phyloP scores from a whole-genome alignment of 2,113 vertebrate species.

The Chaetops frenatus region DNA sequence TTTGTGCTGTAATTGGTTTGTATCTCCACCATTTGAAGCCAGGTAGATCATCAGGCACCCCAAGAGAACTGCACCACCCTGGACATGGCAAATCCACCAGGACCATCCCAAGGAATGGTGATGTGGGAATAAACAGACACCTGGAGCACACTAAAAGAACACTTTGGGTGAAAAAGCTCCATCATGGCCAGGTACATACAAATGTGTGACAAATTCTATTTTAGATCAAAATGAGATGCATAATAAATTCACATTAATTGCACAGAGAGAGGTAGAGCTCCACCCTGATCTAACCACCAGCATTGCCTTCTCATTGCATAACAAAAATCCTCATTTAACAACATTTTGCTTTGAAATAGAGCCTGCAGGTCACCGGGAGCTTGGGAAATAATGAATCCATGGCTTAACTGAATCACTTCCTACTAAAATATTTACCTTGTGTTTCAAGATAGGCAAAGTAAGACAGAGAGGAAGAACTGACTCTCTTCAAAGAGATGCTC shows the following conservation, averaged over 20 bases:
- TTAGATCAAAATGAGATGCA: background rate
- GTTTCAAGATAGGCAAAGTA: conserved; percentile 24
- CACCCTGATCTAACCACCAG: background rate
- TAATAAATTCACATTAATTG: background rate
- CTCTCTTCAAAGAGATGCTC: conserved; percentile 27
- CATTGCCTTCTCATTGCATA: background rate
- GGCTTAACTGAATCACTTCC: background rate
- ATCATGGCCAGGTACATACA: background rate
- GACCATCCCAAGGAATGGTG: background rate
- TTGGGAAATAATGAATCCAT: background rate
- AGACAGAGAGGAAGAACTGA: background rate
- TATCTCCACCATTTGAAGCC: background rate
- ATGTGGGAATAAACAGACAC: background rate
- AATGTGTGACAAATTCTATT: background rate
- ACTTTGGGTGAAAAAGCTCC: background rate
- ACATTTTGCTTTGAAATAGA: background rate
- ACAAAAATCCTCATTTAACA: background rate
- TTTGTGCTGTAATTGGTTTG: rapidly evolving
- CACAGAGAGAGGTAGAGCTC: background rate
- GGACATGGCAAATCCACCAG: background rate
- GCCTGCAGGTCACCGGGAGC: background rate
- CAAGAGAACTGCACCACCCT: background rate
- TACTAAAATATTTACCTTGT: conserved; percentile 41
- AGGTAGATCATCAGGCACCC: background rate
- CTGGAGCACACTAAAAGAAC: background rate